Evolutionary conservation across 2,797 vertebrate species (phyloP).

Genomic region (Helicolenus hilgendorfi): DNA sequence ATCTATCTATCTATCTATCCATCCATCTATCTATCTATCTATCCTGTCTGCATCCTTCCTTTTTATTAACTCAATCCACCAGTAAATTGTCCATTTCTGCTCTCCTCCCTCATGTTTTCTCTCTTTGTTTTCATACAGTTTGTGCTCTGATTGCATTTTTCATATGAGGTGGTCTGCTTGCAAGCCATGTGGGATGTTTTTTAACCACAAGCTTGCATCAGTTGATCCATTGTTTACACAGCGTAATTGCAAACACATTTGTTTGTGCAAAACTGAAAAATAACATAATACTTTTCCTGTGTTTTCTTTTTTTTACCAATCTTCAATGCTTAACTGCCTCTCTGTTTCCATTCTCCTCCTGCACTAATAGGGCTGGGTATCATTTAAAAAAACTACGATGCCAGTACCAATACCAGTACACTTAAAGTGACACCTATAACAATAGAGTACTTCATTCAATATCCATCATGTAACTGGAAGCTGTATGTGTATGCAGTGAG

Average conservation of each 20-base stretch:
- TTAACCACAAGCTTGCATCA: constrained; percentile 45
- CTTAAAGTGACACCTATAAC: too few species aligned
- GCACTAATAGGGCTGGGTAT: background rate
- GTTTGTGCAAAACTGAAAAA: constrained; percentile 67
- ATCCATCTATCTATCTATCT: background rate
- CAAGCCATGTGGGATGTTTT: constrained; percentile 49
- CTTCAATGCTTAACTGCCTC: background rate
- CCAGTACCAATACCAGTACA: background rate
- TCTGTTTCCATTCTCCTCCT: constrained; percentile 16
- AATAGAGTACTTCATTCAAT: too few species aligned
- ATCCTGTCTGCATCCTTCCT: background rate
- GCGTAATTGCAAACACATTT: constrained; percentile 74
- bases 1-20: background rate
- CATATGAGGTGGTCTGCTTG: constrained; percentile 54
- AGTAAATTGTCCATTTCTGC: background rate
- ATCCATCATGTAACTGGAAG: too few species aligned
- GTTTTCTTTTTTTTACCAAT: constrained; percentile 18
- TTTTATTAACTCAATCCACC: background rate
- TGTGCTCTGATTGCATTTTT: constrained; percentile 55
- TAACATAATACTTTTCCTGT: constrained; percentile 51
- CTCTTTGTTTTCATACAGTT: constrained; percentile 6
- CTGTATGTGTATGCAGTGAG: too few species aligned
- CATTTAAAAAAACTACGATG: background rate
- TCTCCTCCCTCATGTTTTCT: constrained; percentile 5
- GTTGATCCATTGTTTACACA: constrained; percentile 64